Evolutionary conservation across 1,140 invertebrate genomes (phyloP).

Genomic region (Onthophagus taurus): DNA sequence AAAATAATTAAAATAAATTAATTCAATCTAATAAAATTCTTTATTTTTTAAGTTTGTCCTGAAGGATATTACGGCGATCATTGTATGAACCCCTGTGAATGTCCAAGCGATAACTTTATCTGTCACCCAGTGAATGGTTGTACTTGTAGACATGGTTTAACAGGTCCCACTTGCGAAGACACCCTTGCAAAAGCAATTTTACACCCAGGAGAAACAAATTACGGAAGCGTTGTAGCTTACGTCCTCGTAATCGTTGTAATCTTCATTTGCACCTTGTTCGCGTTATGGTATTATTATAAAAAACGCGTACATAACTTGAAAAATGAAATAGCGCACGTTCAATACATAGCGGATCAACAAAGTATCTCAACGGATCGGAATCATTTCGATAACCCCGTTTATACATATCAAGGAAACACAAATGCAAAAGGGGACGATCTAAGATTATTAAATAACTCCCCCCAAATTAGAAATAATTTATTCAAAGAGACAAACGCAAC

Average conservation of each 20-base stretch:
- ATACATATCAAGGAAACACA: slow-evolving; percentile 58
- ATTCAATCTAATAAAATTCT: neutral
- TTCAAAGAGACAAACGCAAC: slow-evolving; percentile 50
- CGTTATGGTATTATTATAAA: slow-evolving; percentile 67
- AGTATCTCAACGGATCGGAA: slow-evolving; percentile 59
- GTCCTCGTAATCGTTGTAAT: slow-evolving; percentile 57
- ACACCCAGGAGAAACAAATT: slow-evolving; percentile 8
- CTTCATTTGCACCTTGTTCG: slow-evolving; percentile 51
- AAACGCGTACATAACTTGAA: slow-evolving; percentile 69
- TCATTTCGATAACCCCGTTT: slow-evolving; percentile 90
- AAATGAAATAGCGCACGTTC: slow-evolving; percentile 76
- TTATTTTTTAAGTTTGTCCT: slow-evolving; percentile 58
- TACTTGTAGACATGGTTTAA: slow-evolving; percentile 66
- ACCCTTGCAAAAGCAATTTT: slow-evolving; percentile 23
- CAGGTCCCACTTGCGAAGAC: slow-evolving; percentile 51
- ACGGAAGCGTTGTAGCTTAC: slow-evolving; percentile 45
- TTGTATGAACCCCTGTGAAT: slow-evolving; percentile 73
- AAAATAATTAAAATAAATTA: neutral
- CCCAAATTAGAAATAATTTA: slow-evolving; percentile 59
- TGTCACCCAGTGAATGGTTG: slow-evolving; percentile 77
- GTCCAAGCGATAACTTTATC: slow-evolving; percentile 63
- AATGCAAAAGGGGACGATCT: slow-evolving; percentile 44
- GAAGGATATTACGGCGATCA: slow-evolving; percentile 84
- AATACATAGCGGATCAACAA: slow-evolving; percentile 74
- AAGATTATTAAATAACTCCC: slow-evolving; percentile 34